A percentile compares a stretch with the other conserved stretches of the same genome.
Conservation (phyloP, 2,113 vertebrate genomes). For the Bagarius yarrelli region DNA sequence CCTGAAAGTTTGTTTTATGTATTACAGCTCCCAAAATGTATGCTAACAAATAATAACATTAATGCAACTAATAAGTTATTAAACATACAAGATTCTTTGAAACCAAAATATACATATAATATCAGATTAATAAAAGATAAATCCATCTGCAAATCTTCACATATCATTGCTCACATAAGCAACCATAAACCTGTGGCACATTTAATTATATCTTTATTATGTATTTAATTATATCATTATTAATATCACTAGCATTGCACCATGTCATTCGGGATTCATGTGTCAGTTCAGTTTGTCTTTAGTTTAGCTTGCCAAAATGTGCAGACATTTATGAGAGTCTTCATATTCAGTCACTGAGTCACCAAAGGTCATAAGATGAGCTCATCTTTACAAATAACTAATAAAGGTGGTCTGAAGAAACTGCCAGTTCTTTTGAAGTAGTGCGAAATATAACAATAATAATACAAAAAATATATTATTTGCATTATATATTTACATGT, state of each 20-base stretch:
- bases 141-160: background rate
- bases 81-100: background rate
- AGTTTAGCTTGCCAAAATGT: slow-evolving; percentile 30
- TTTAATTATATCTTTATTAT: background rate
- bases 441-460: too few relatives aligned
- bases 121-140: background rate
- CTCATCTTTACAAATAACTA: slow-evolving; percentile 5
- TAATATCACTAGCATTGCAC: background rate
- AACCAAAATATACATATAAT: background rate
- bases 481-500: background rate
- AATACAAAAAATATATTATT: too few relatives aligned
- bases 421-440: background rate
- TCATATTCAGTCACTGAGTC: slow-evolving; percentile 1
- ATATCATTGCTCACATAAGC: background rate
- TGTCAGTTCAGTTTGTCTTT: background rate
- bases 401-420: background rate
- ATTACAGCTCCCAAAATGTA: background rate
- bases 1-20: background rate
- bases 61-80: background rate
- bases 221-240: background rate
- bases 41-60: background rate
- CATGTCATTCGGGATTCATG: background rate
- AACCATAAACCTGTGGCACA: background rate
- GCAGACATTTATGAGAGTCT: slow-evolving; percentile 10
- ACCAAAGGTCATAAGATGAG: background rate